A percentile compares a stretch with the other conserved stretches of the same genome.
These are phyloP conservation scores for Noctua fimbriata DNA, from an alignment of 2,888 invertebrate species.

Conservation along the genomic window DNA sequence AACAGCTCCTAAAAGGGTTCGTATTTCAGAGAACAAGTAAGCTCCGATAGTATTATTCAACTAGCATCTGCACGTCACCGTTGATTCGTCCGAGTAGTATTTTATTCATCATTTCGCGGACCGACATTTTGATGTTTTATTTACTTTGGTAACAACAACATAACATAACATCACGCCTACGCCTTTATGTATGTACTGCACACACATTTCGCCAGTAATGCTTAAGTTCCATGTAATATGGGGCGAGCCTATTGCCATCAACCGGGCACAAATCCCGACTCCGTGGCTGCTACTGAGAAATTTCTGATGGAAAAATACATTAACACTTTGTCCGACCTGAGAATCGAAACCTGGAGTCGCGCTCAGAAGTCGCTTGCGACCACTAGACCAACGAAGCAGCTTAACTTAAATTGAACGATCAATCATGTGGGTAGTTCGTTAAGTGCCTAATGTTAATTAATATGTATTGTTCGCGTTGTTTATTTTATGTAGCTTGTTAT, in stretches of 20 bases:
- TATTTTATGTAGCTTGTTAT: not conserved
- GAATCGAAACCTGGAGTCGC: not conserved
- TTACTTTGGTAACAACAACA: not conserved
- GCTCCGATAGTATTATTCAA: too few species aligned
- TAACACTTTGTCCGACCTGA: not conserved
- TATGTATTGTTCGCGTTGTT: not conserved
- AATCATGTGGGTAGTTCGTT: not conserved
- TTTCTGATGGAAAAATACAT: not conserved
- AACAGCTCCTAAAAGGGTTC: too few species aligned
- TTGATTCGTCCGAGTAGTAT: conserved; percentile 39
- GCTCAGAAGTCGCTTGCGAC: too few species aligned
- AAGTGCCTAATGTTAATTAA: not conserved
- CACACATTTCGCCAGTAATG: too few species aligned
- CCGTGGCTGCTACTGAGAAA: not conserved
- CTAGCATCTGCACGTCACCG: conserved; percentile 31
- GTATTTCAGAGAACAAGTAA: too few species aligned
- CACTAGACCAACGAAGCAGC: not conserved
- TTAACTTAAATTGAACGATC: not conserved
- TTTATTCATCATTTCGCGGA: conserved; percentile 41
- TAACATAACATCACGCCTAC: too few species aligned
- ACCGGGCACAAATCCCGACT: too few species aligned
- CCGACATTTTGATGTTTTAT: conserved; percentile 21
- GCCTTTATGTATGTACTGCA: not conserved
- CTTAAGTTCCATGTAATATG: too few species aligned
- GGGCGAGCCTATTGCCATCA: too few species aligned